Conservation (phyloP, 2,888 invertebrate genomes). For the Pseudeuparius sepicola region DNA sequence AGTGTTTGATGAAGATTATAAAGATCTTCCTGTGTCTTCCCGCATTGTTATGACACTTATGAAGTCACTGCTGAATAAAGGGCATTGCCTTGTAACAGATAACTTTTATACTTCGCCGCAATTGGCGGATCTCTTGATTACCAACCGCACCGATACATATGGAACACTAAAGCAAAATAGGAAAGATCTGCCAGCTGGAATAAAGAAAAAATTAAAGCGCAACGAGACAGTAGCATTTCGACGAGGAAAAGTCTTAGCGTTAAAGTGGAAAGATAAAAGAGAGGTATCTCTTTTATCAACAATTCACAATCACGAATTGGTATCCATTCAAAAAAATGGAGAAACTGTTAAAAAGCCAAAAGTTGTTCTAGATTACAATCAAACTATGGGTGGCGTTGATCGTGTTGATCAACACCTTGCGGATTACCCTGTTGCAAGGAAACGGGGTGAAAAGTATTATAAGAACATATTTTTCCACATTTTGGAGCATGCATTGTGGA, state of each 20-base stretch:
- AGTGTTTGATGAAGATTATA: slow-evolving; percentile 11
- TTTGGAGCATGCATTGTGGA: slow-evolving; percentile 22
- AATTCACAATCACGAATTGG: slow-evolving; percentile 18
- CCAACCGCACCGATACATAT: slow-evolving; percentile 19
- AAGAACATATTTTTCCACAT: slow-evolving; percentile 25
- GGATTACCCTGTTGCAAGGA: slow-evolving; percentile 18
- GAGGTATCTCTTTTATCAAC: slow-evolving; percentile 13
- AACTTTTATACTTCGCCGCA: slow-evolving; percentile 23
- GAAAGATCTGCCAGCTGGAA: slow-evolving; percentile 13
- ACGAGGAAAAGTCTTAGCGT: slow-evolving; percentile 18
- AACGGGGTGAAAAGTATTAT: slow-evolving; percentile 24
- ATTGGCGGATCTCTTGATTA: slow-evolving; percentile 16
- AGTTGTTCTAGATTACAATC: slow-evolving; percentile 25
- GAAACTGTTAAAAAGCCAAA: slow-evolving; percentile 10
- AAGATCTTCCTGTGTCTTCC: slow-evolving; percentile 20
- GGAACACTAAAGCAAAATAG: slow-evolving; percentile 18
- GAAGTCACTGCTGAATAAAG: slow-evolving; percentile 21
- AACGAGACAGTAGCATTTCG: slow-evolving; percentile 18
- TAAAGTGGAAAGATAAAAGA: slow-evolving; percentile 20
- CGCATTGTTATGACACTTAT: slow-evolving; percentile 23
- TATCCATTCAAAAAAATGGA: slow-evolving; percentile 4
- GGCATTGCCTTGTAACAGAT: slow-evolving; percentile 23
- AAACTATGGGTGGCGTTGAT: slow-evolving; percentile 28
- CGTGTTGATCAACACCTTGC: slow-evolving; percentile 24
- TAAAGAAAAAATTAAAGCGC: slow-evolving; percentile 12